Percentiles rank a stretch among this genome's conserved stretches.
Conservation (phyloP, 2,113 vertebrate genomes). For the human (Homo sapiens) region GRCh38 chr1:94598501-94599000, state of each 20-base stretch:
- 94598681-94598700: not conserved
- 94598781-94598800: too few relatives aligned
- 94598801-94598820: rapidly evolving
- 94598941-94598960: too few relatives aligned
- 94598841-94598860: too few relatives aligned
- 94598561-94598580: not conserved
- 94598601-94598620: not conserved
- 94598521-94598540: not conserved
- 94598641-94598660: not conserved
- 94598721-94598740: not conserved
- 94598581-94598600: not conserved
- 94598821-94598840: too few relatives aligned
- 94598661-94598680: not conserved
- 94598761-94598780: not conserved
- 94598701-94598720: too few relatives aligned
- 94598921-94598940: too few relatives aligned
- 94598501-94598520: not conserved
- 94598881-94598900: too few relatives aligned
- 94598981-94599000: too few relatives aligned
- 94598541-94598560: not conserved
- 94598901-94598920: too few relatives aligned
- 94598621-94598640: not conserved
- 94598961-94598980: too few relatives aligned
- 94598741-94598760: not conserved
- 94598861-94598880: too few relatives aligned